Base-by-base conservation (phyloP, 2,797 vertebrate species). In the Pagetopsis macropterus region DNA sequence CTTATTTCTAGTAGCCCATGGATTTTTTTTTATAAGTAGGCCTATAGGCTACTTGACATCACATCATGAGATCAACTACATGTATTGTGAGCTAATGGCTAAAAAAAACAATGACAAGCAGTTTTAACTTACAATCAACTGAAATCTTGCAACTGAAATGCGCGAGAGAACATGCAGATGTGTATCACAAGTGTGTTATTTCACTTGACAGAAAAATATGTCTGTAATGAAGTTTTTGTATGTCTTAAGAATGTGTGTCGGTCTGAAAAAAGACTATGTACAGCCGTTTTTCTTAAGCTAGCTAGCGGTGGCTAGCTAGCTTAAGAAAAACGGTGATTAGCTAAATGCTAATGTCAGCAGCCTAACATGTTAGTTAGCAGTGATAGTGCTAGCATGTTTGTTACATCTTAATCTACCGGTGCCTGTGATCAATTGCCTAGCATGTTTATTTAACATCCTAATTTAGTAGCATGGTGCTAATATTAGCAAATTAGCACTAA, bases 11-110 rank as follows among this genome's bases (percentile, higher is more conserved):
- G 23, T 37, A 48, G 31, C 43, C 5, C 11, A 40, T 17, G 1
- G 14, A 40, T 66, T 63, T 9, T 76, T 57, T 65, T 79, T 65
- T 15, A 11, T 46, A 74, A 62, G 43, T 66, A n/a, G n/a, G n/a
- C n/a, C n/a, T n/a, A n/a, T 37, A 27, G 27, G 27, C 4, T 27
- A 62, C 46, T 55, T 59, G 51, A 79, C 43, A 50, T 78, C 37
- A 75, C 49, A 59, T 66, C 16, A 31, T 64, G 10, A 69, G 16
- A 64, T 68, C 41, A 70, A 27, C 2, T 48, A 58, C 37, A 69
- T 54, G 11, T 44, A 51, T 33, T 76, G 27, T 55, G 64, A 44
- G 31, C 5, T 51, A 27, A 27, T 27, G 27, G 27, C 27, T 27
- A 60, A 3, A 58, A 71, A 41, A 14, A 41, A 64, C 46, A 44